These are phyloP conservation scores for Mesitornis unicolor DNA, from an alignment of 2,113 vertebrate species.

Conservation along the genomic window DNA sequence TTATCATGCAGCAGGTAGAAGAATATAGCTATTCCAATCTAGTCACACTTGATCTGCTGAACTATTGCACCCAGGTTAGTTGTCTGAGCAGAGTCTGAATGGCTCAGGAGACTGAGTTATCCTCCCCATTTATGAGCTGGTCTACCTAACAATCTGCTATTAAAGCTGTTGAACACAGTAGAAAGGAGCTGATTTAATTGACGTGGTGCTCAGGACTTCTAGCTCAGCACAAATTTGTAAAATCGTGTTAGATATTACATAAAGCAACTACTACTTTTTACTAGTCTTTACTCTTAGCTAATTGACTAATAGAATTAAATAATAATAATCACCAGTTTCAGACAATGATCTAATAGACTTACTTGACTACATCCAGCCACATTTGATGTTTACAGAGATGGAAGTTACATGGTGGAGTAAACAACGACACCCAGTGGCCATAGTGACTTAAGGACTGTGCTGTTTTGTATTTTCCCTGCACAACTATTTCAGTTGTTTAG, in stretches of 20 bases:
- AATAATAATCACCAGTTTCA: neutral
- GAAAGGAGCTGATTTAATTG: neutral
- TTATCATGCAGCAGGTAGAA: neutral
- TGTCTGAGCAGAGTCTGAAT: neutral
- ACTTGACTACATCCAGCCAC: neutral
- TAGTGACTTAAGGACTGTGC: neutral
- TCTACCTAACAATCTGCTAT: neutral
- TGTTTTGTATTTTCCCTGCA: neutral
- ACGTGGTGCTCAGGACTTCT: neutral
- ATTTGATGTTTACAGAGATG: neutral
- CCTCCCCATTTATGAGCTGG: neutral
- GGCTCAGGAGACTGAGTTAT: neutral
- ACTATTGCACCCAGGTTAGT: neutral
- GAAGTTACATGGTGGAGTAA: conserved; percentile 26
- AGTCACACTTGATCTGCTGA: neutral
- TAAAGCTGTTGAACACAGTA: neutral
- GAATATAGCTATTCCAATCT: neutral
- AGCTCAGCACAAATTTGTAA: neutral
- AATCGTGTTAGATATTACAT: neutral
- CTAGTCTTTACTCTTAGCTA: neutral
- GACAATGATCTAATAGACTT: neutral
- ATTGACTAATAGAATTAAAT: neutral
- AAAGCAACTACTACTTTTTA: neutral
- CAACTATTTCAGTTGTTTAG: neutral
- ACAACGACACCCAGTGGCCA: conserved; percentile 65